A percentile compares a stretch with the other conserved stretches of the same genome.
Evolutionary conservation across 2,888 invertebrate species (phyloP).

Genomic region (Chloroclystis v-ata): DNA sequence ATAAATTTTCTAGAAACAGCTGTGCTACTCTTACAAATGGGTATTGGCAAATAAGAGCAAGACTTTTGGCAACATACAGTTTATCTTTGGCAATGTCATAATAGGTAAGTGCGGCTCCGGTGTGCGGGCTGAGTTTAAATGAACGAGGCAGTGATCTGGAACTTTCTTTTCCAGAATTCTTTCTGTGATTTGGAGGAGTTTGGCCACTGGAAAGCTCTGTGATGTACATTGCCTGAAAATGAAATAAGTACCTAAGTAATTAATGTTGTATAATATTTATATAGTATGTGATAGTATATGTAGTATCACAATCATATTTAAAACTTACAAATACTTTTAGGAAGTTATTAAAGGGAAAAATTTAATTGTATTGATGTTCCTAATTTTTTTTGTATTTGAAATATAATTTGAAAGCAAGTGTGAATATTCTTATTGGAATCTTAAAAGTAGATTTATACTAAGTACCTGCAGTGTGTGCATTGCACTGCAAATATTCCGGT

Average conservation of each 20-base stretch:
- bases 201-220: conserved; percentile 92
- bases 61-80: conserved; percentile 96
- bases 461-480: conserved; percentile 94
- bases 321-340: no score
- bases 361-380: no score
- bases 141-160: conserved; percentile 93
- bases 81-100: conserved; percentile 97
- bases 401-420: not conserved
- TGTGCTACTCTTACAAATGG: conserved; percentile 93
- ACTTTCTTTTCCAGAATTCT: conserved; percentile 80
- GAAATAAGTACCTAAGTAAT: not conserved
- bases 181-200: conserved; percentile 80
- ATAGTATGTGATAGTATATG: not conserved
- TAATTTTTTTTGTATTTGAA: no score
- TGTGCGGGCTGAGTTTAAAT: conserved; percentile 89
- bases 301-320: no score
- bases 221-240: conserved; percentile 88
- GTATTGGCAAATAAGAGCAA: conserved; percentile 93
- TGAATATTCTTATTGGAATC: no score
- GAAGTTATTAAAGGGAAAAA: no score
- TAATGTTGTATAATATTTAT: not conserved
- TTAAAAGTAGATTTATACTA: no score
- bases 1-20: conserved; percentile 91
- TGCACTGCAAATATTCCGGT: conserved; percentile 94
- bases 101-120: conserved; percentile 88